phyloP scores from a whole-genome alignment of 1,140 invertebrate species.

The Luehdorfia chinensis region DNA sequence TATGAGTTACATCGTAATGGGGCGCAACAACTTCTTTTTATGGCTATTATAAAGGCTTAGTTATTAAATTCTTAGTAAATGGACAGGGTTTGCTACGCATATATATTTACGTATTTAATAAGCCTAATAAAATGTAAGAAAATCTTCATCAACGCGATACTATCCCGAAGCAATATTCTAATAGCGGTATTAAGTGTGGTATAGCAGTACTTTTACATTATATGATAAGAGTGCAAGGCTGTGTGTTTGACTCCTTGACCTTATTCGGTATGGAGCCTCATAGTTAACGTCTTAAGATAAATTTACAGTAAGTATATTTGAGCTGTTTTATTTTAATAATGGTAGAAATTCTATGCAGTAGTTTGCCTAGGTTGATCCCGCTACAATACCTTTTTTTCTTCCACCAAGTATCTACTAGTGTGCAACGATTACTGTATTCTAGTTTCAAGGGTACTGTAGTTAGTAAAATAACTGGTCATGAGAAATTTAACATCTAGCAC shows the following conservation, averaged over 20 bases:
- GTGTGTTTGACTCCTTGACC: no score
- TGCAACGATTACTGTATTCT: no score
- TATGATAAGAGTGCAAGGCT: no score
- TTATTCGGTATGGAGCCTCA: no score
- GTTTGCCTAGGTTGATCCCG: no score
- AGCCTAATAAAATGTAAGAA: conserved; percentile 12
- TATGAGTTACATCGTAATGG: conserved; percentile 9
- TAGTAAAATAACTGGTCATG: no score
- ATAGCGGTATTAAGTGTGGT: neutral
- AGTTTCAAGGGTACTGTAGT: no score
- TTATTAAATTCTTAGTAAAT: conserved; percentile 9
- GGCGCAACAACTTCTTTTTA: conserved; percentile 7
- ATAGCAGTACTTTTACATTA: neutral
- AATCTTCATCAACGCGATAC: conserved; percentile 3
- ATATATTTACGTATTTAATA: conserved; percentile 8
- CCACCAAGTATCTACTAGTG: no score
- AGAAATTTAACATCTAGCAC: no score
- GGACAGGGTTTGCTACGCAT: neutral
- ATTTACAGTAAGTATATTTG: neutral
- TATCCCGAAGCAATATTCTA: neutral
- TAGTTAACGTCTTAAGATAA: neutral
- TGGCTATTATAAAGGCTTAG: conserved; percentile 10
- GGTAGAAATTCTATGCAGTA: no score
- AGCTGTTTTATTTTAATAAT: no score
- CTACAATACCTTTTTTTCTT: no score